Evolutionary conservation across 1,140 invertebrate genomes (phyloP), one percentile per base, ranked within the genome.

Genomic region (Drosophila elegans): DNA sequence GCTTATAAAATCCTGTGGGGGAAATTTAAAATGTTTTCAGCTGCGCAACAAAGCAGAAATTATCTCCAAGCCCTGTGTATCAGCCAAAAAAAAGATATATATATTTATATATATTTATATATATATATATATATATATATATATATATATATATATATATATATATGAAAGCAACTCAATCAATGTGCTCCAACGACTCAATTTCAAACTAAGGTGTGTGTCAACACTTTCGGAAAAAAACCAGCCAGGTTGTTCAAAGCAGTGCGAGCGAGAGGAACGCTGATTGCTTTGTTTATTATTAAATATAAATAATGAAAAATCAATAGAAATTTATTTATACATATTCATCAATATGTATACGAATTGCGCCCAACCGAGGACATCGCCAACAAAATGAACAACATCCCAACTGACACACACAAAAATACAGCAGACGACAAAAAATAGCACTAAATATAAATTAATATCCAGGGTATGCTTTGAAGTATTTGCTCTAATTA

Each of bases 251-350:
- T n/a, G 25, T 7, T 7, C 3, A 1, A 1, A 4, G 27, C 12
- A 0, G 11, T 4, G 29, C 10, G 27, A 39, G 29, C 13, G 21
- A 21, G 32, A 38, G 39, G 34, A 34, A 11, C 12, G 16, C 34
- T 13, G 69, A 12, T 48, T 32, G 52, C 45, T 75, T 76, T 76
- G 76, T 77, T 76, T 77, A 77, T 77, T 76, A 77, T 77, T 77
- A 77, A 77, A 77, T 69, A 77, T 69, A 77, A 76, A 77, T 77
- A 77, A 77, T 77, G 73, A 77, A 77, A 77, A 77, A 77, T 77
- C 74, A 77, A 77, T 77, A 77, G 55, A 77, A 77, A 77, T 77
- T 77, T 77, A 77, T 77, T 77, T 77, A 77, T 77, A 77, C 73
- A 76, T 68, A 76, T 68, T 68, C 74, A 76, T 76, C 74, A 76